Conservation (phyloP, 2,797 vertebrate genomes). For the Novumbra hubbsi region DNA sequence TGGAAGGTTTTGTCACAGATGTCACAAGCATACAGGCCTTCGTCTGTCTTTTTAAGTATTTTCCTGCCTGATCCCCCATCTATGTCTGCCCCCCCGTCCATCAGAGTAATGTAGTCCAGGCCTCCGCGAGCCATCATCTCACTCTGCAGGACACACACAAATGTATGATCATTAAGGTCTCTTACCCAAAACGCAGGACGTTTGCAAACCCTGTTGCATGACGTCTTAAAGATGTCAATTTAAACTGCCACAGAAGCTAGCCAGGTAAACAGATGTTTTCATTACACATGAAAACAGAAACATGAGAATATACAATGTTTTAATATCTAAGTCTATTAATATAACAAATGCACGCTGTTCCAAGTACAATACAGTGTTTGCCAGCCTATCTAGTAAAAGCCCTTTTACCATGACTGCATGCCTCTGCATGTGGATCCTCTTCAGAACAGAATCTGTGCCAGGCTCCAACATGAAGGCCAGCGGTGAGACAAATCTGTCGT, state of each 20-base stretch:
- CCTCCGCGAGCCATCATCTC: constrained; percentile 62
- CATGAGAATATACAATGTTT: not conserved
- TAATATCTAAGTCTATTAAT: too few species aligned
- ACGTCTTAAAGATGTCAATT: not conserved
- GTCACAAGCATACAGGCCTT: constrained; percentile 81
- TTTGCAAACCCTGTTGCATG: not conserved
- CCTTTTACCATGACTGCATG: constrained; percentile 70
- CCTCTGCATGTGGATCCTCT: constrained; percentile 73
- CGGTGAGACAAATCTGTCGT: constrained; percentile 68
- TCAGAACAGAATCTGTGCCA: constrained; percentile 65
- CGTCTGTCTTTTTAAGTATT: constrained; percentile 78
- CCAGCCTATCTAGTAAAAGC: not conserved
- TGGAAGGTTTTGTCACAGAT: constrained; percentile 85
- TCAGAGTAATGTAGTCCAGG: constrained; percentile 70
- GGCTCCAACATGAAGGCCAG: constrained; percentile 72
- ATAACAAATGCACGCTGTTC: not conserved
- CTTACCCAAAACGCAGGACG: not conserved
- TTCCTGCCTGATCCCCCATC: constrained; percentile 69
- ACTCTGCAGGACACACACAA: constrained; percentile 50
- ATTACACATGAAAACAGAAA: not conserved
- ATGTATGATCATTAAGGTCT: not conserved
- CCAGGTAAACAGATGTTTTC: not conserved
- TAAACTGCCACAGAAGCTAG: not conserved
- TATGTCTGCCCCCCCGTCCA: constrained; percentile 71
- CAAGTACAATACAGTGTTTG: not conserved